These are phyloP conservation scores for Eriocheir sinensis DNA, from an alignment of 1,140 invertebrate genomes.

Conservation along the genomic window DNA sequence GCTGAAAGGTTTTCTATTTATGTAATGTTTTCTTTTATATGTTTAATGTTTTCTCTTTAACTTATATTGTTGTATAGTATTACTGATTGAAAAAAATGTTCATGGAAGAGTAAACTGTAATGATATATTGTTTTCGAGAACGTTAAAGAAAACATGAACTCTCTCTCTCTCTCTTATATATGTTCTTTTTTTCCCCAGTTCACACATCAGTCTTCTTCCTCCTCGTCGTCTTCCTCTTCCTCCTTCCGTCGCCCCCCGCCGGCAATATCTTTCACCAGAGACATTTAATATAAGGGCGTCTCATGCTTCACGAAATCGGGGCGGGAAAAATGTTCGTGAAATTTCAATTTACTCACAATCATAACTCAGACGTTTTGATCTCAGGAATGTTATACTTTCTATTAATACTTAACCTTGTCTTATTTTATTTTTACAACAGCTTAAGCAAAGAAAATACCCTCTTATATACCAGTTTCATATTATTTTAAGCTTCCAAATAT, in stretches of 20 bases:
- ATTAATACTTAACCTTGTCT: not conserved
- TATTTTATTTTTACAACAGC: not conserved
- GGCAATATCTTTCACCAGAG: conserved; percentile 27
- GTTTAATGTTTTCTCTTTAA: too few relatives aligned
- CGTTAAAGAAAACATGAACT: not conserved
- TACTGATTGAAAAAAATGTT: too few relatives aligned
- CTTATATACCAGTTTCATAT: not conserved
- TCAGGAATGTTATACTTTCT: not conserved
- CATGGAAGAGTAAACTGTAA: not conserved
- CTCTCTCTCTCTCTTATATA: too few relatives aligned
- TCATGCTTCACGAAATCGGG: conserved; percentile 35
- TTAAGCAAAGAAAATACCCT: not conserved
- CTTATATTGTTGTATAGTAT: not conserved
- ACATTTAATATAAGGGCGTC: conserved; percentile 30
- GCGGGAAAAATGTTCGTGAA: conserved; percentile 9
- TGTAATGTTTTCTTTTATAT: too few relatives aligned
- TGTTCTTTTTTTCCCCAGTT: not conserved
- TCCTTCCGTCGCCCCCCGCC: not conserved
- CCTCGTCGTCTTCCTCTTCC: conserved; percentile 49
- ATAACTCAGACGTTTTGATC: not conserved
- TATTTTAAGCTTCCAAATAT: not conserved
- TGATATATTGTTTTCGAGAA: not conserved
- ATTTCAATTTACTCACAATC: conserved; percentile 25
- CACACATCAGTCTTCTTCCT: conserved; percentile 8
- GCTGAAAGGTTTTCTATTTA: too few relatives aligned